These are phyloP conservation scores for Ivindomyrus marchei DNA, from an alignment of 2,113 vertebrate species.

Conservation along the genomic window DNA sequence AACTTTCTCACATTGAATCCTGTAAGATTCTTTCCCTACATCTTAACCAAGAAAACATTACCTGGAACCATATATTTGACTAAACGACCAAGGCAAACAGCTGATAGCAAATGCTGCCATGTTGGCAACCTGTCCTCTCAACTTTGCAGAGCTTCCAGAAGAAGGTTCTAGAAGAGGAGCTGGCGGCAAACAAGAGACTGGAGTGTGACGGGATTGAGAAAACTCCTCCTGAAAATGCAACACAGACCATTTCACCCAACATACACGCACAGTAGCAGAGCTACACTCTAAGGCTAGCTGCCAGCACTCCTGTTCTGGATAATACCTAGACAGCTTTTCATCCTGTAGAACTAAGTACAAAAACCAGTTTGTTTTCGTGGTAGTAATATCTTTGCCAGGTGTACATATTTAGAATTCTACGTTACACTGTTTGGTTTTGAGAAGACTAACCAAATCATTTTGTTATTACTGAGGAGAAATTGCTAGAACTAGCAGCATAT, in stretches of 20 bases:
- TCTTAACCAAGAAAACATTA: neutral
- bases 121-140: neutral
- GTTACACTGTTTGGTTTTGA: neutral
- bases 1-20: neutral
- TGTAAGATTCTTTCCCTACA: neutral
- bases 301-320: neutral
- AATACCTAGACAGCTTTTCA: neutral
- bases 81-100: neutral
- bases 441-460: neutral
- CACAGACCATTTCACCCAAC: neutral
- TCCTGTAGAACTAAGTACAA: neutral
- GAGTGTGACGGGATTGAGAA: conserved; percentile 14
- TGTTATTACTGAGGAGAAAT: neutral
- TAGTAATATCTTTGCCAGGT: neutral
- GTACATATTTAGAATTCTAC: neutral
- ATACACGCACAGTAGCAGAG: neutral
- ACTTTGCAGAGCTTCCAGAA: conserved; percentile 53
- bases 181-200: conserved; percentile 29
- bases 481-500: neutral
- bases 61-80: neutral
- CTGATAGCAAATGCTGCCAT: neutral
- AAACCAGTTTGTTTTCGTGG: neutral
- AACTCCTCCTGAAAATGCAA: conserved; percentile 45
- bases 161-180: conserved; percentile 48
- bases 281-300: neutral